Percentiles rank a stretch among this genome's conserved stretches.
These are phyloP conservation scores for Sebastes diaconus DNA, from an alignment of 2,797 vertebrate genomes.

Conservation along the genomic window DNA sequence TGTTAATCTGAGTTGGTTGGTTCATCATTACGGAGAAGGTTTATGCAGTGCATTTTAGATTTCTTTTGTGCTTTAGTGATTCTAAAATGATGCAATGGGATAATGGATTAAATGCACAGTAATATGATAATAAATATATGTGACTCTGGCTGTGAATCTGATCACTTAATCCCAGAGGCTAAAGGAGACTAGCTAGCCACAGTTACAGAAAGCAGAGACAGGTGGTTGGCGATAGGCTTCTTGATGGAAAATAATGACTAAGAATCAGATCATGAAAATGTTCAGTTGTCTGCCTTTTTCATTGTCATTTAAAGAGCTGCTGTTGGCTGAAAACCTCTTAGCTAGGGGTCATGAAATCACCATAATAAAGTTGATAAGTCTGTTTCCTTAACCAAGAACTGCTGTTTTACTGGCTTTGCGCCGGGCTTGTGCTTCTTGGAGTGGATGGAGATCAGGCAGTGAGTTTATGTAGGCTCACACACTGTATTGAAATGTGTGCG, in stretches of 20 bases:
- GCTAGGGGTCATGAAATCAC: slow-evolving; percentile 64
- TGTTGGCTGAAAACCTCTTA: slow-evolving; percentile 52
- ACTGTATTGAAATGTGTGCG: slow-evolving; percentile 25
- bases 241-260: slow-evolving; percentile 42
- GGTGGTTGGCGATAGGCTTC: slow-evolving; percentile 44
- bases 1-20: slow-evolving; percentile 23
- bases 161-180: slow-evolving; percentile 19
- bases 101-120: not conserved
- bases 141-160: slow-evolving; percentile 37
- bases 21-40: slow-evolving; percentile 21
- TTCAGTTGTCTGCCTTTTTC: slow-evolving; percentile 30
- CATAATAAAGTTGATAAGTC: slow-evolving; percentile 68
- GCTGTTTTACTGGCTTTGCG: slow-evolving; percentile 55
- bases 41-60: not conserved
- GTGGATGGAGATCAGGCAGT: slow-evolving; percentile 51
- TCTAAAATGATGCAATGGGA: not conserved
- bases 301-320: slow-evolving; percentile 51
- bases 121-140: slow-evolving; percentile 6
- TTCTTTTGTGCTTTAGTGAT: not conserved
- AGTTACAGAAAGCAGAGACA: slow-evolving; percentile 50
- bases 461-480: slow-evolving; percentile 11
- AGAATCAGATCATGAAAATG: slow-evolving; percentile 31
- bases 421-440: slow-evolving; percentile 30
- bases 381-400: slow-evolving; percentile 52
- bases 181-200: slow-evolving; percentile 14